These are phyloP conservation scores for Cyaniris semiargus DNA, from an alignment of 2,888 invertebrate genomes.

Conservation along the genomic window DNA sequence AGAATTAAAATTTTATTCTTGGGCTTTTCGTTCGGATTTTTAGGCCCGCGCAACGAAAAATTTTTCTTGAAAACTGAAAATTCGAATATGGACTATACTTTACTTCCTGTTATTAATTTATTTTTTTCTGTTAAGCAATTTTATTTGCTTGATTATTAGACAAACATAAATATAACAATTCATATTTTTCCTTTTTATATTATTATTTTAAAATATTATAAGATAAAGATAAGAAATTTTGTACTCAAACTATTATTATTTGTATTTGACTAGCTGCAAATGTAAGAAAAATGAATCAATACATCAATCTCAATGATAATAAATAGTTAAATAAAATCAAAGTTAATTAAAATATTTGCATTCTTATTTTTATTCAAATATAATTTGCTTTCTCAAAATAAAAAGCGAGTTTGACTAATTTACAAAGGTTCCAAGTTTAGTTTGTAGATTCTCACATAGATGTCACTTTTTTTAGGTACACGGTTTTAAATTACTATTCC, in stretches of 20 bases:
- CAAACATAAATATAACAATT: neutral
- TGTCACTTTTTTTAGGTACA: constrained; percentile 29
- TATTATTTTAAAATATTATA: neutral
- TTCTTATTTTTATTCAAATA: neutral
- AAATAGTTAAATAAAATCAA: neutral
- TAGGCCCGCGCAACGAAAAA: neutral
- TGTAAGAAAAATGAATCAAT: neutral
- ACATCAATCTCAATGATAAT: neutral
- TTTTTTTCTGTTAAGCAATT: neutral
- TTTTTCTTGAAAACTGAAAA: neutral
- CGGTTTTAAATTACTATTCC: neutral
- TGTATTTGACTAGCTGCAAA: neutral
- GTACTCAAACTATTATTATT: neutral
- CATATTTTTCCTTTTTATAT: neutral
- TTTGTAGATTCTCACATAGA: constrained; percentile 23
- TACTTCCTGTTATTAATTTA: neutral
- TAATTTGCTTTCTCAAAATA: neutral
- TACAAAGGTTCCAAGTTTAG: neutral
- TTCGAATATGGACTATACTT: neutral
- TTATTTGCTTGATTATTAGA: neutral
- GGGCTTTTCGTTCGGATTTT: neutral
- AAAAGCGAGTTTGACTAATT: neutral
- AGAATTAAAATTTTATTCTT: neutral
- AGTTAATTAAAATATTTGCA: neutral
- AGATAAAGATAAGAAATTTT: no score